Percentiles rank a stretch among this genome's conserved stretches.
These are phyloP conservation scores for Coregonus suidteri DNA, from an alignment of 2,797 vertebrate genomes.

Conservation along the genomic window DNA sequence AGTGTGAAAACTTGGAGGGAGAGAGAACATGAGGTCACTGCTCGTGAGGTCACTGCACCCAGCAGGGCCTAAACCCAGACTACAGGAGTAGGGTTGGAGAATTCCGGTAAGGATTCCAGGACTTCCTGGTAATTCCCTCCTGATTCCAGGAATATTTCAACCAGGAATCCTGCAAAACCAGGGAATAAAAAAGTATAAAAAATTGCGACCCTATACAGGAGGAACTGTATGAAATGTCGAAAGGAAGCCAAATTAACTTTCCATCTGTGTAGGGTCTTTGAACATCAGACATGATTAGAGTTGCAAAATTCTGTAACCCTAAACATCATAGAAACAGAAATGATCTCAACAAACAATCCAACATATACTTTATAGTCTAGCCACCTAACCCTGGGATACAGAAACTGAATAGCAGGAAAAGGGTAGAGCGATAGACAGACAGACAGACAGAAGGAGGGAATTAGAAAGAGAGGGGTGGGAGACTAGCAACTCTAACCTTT, in stretches of 20 bases:
- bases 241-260: background rate
- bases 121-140: no score
- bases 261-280: background rate
- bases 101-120: no score
- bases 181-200: background rate
- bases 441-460: background rate
- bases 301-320: no score
- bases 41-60: background rate
- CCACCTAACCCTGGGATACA: background rate
- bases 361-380: no score
- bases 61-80: background rate
- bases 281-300: background rate
- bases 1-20: background rate
- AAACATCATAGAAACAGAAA: no score
- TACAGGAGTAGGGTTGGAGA: background rate
- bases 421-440: background rate
- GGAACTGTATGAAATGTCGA: background rate
- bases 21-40: background rate
- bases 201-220: background rate
- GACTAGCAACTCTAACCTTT: slow-evolving; percentile 40
- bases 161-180: background rate
- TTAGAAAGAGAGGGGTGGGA: background rate
- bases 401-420: background rate
- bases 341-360: no score
- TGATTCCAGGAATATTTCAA: background rate